These are phyloP conservation scores for Bombus picipes DNA, from an alignment of 1,140 invertebrate genomes.

Conservation along the genomic window DNA sequence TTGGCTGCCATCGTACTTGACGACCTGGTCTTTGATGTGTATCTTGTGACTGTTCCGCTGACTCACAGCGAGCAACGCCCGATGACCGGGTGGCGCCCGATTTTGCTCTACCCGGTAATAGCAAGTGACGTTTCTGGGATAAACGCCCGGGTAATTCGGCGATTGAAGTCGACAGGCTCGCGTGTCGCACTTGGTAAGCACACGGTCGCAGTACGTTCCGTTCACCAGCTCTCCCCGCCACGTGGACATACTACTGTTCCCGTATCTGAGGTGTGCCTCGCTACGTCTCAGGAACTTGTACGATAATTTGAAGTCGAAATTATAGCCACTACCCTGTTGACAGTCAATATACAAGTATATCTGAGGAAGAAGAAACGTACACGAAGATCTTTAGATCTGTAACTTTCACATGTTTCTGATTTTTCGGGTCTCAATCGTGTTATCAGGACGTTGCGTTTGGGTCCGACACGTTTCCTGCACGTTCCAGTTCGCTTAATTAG, in stretches of 20 bases:
- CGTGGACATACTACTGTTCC: slow-evolving; percentile 87
- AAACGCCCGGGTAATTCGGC: slow-evolving; percentile 93
- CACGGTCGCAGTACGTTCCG: slow-evolving; percentile 90
- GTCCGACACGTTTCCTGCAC: too few relatives aligned
- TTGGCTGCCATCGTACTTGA: slow-evolving; percentile 89
- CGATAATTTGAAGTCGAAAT: slow-evolving; percentile 92
- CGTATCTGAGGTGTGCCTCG: slow-evolving; percentile 90
- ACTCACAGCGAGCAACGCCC: slow-evolving; percentile 88
- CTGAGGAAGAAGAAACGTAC: too few relatives aligned
- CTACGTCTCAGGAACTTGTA: slow-evolving; percentile 90
- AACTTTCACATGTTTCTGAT: too few relatives aligned
- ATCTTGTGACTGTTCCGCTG: slow-evolving; percentile 90
- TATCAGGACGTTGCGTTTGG: too few relatives aligned
- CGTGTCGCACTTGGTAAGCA: slow-evolving; percentile 85
- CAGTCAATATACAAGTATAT: background rate
- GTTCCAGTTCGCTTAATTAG: too few relatives aligned
- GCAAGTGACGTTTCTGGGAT: slow-evolving; percentile 92
- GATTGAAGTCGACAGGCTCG: slow-evolving; percentile 89
- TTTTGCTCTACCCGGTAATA: slow-evolving; percentile 89
- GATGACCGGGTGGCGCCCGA: slow-evolving; percentile 87
- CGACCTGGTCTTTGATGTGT: slow-evolving; percentile 90
- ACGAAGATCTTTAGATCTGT: too few relatives aligned
- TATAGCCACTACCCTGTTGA: slow-evolving; percentile 88
- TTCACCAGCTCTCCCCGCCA: slow-evolving; percentile 88
- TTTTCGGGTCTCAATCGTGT: too few relatives aligned